Percentiles rank a stretch among this genome's conserved stretches.
Evolutionary conservation across 2,113 vertebrate species (phyloP).

Genomic region (Furnarius figulus): DNA sequence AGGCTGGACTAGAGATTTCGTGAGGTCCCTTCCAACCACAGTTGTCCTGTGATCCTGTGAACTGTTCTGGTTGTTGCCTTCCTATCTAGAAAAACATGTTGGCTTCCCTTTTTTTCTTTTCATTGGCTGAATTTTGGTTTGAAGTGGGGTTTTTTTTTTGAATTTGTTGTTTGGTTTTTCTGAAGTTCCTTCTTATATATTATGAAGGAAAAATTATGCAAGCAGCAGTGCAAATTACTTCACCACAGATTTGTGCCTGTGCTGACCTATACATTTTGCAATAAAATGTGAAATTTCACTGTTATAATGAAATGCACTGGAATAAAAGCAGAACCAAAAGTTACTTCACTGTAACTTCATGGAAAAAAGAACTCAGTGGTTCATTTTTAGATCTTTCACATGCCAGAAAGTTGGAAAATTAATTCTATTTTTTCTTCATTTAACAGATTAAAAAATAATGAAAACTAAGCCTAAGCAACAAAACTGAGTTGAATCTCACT

Average conservation of each 20-base stretch:
- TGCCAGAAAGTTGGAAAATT: background rate
- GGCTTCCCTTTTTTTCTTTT: background rate
- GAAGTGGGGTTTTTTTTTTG: background rate
- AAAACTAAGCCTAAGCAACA: background rate
- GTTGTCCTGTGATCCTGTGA: background rate
- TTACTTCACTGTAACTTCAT: background rate
- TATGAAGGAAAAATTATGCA: background rate
- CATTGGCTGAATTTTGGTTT: background rate
- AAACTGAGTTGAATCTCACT: background rate
- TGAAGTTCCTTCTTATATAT: background rate
- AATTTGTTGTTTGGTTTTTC: background rate
- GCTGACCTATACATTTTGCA: background rate
- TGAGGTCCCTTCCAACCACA: background rate
- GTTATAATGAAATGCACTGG: background rate
- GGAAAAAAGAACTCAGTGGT: background rate
- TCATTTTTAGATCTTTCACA: background rate
- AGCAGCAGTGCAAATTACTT: background rate
- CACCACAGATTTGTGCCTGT: background rate
- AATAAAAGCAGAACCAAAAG: conserved; percentile 23
- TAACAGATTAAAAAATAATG: background rate
- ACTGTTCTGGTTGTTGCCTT: background rate
- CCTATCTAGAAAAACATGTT: background rate
- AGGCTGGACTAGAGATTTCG: background rate
- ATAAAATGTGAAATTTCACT: background rate
- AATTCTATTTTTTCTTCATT: background rate